Conservation (phyloP, 92 coral and sea anemone genomes). For the Diadumene lineata region DNA sequence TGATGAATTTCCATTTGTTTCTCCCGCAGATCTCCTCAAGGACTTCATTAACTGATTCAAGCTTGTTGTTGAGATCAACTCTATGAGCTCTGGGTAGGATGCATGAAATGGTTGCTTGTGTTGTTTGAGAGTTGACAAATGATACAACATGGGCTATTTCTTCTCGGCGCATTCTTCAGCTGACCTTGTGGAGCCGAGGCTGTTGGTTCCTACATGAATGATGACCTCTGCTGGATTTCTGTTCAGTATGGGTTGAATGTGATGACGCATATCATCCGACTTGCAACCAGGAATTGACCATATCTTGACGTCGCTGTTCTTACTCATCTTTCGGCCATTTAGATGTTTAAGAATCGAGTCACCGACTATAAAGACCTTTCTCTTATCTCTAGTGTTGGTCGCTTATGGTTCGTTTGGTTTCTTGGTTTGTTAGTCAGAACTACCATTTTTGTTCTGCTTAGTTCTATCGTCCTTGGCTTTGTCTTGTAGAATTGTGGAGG, state of each 20-base stretch:
- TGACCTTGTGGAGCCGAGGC: neutral
- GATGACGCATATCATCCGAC: slow-evolving; percentile 1
- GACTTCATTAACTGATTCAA: neutral
- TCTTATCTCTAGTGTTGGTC: neutral
- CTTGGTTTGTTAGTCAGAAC: neutral
- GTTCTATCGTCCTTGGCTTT: neutral
- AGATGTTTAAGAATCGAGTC: slow-evolving; percentile 10
- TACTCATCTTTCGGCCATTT: slow-evolving; percentile 6
- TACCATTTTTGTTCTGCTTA: neutral
- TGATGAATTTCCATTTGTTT: neutral
- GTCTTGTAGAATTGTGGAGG: no score
- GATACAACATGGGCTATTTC: neutral
- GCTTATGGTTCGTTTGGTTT: neutral
- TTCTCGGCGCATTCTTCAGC: neutral
- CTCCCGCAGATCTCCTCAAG: neutral
- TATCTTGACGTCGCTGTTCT: neutral
- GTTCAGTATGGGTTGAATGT: neutral
- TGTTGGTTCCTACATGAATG: neutral
- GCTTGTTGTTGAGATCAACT: neutral
- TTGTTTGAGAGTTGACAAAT: neutral
- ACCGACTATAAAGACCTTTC: neutral
- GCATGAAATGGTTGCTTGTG: neutral
- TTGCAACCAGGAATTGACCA: slow-evolving; percentile 11
- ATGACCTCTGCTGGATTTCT: neutral
- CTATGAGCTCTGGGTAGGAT: neutral